phyloP scores from a whole-genome alignment of 2,797 vertebrate species.

The Parotocinclus haroldoi region DNA sequence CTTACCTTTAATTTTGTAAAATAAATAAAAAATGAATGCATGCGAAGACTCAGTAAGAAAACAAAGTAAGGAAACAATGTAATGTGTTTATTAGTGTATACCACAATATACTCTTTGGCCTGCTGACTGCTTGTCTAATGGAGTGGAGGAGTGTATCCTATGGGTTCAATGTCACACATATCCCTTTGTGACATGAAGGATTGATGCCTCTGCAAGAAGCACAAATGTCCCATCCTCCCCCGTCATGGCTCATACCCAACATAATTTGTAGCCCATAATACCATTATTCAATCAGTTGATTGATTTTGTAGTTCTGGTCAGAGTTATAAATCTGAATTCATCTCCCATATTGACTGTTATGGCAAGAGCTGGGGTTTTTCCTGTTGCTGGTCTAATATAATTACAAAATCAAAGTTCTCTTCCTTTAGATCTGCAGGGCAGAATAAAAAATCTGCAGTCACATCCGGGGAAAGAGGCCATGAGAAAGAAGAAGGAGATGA shows the following conservation, averaged over 20 bases:
- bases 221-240: conserved; percentile 54
- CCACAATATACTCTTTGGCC: conserved; percentile 14
- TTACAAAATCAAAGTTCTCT: conserved; percentile 96
- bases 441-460: conserved; percentile 68
- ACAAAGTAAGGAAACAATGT: conserved; percentile 26
- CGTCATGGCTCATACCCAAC: conserved; percentile 67
- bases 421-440: conserved; percentile 78
- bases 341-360: conserved; percentile 91
- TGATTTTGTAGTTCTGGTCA: conserved; percentile 77
- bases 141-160: conserved; percentile 44
- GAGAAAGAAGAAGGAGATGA: conserved; percentile 30
- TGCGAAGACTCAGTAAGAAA: conserved; percentile 14
- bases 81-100: conserved; percentile 36
- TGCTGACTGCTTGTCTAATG: neutral
- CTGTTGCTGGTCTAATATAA: conserved; percentile 80
- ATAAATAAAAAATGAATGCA: conserved; percentile 18
- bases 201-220: conserved; percentile 55
- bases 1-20: neutral
- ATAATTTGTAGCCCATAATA: conserved; percentile 77
- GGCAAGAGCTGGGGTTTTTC: conserved; percentile 72
- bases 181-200: conserved; percentile 26
- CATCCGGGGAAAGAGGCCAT: conserved; percentile 39
- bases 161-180: conserved; percentile 60
- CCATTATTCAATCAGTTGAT: conserved; percentile 82
- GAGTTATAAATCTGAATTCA: conserved; percentile 78